Conservation (phyloP, 2,797 vertebrate species). For the Myotis vivesi region DNA sequence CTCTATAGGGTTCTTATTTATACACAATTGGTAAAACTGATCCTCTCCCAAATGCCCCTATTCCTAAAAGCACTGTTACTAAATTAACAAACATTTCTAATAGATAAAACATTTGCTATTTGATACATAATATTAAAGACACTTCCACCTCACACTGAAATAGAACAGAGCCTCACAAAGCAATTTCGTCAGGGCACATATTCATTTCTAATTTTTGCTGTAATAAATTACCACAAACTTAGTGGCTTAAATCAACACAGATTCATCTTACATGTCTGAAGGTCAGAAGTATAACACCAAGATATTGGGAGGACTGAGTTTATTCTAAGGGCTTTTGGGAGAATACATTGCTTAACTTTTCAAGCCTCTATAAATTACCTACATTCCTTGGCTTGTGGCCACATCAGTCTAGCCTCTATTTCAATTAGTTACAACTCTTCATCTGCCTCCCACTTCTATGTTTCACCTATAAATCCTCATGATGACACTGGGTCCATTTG, state of each 20-base stretch:
- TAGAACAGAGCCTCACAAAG: neutral
- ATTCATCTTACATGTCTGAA: neutral
- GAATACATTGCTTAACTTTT: neutral
- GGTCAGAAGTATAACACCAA: neutral
- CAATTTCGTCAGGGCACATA: neutral
- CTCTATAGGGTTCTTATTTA: neutral
- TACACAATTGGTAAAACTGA: neutral
- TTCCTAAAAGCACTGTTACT: neutral
- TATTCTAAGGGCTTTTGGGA: neutral
- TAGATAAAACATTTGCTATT: neutral
- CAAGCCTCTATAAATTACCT: neutral
- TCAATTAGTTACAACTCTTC: neutral
- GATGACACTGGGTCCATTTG: neutral
- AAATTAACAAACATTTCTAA: neutral
- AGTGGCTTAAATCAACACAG: neutral
- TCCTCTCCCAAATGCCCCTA: neutral
- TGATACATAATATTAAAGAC: neutral
- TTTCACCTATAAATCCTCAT: neutral
- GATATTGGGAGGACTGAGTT: neutral
- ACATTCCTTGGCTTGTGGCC: neutral
- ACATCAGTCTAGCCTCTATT: neutral
- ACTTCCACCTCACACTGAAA: neutral
- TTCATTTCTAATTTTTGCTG: neutral
- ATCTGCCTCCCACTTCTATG: neutral
- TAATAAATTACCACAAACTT: neutral